Percentiles rank a stretch among this genome's conserved stretches.
phyloP scores from a whole-genome alignment of 2,113 vertebrate species.

The Cryptoleucopteryx plumbea region DNA sequence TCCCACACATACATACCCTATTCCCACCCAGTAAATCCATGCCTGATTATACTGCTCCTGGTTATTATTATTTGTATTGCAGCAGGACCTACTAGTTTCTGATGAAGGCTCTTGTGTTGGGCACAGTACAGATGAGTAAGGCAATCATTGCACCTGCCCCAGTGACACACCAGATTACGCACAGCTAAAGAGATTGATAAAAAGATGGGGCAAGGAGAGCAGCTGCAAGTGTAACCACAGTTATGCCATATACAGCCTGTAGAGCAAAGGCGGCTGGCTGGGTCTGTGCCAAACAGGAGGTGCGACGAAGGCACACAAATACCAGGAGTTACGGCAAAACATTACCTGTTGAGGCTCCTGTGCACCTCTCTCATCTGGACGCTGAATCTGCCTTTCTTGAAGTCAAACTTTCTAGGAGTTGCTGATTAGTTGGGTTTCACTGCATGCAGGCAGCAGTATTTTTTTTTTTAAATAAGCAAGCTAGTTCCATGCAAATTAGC shows the following conservation, averaged over 20 bases:
- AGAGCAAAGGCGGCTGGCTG: not conserved
- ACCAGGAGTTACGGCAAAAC: not conserved
- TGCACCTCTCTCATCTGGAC: not conserved
- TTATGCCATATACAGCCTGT: not conserved
- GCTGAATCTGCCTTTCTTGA: not conserved
- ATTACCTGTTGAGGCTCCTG: not conserved
- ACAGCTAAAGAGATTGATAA: not conserved
- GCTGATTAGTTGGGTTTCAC: not conserved
- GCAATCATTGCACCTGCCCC: not conserved
- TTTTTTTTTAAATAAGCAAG: not conserved
- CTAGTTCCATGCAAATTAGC: not conserved
- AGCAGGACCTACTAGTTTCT: not conserved
- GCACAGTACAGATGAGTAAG: not conserved
- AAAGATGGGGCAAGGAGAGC: not conserved
- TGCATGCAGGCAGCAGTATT: not conserved
- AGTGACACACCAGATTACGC: not conserved
- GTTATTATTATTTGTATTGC: not conserved
- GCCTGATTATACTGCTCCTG: not conserved
- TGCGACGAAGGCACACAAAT: not conserved
- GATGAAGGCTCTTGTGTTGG: not conserved
- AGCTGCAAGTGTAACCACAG: not conserved
- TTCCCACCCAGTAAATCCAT: not conserved
- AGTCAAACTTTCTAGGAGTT: not conserved
- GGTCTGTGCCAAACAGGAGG: not conserved
- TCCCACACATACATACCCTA: not conserved